These are phyloP conservation scores for Alentia gelatinosa DNA, from an alignment of 2,888 invertebrate species.

Conservation along the genomic window DNA sequence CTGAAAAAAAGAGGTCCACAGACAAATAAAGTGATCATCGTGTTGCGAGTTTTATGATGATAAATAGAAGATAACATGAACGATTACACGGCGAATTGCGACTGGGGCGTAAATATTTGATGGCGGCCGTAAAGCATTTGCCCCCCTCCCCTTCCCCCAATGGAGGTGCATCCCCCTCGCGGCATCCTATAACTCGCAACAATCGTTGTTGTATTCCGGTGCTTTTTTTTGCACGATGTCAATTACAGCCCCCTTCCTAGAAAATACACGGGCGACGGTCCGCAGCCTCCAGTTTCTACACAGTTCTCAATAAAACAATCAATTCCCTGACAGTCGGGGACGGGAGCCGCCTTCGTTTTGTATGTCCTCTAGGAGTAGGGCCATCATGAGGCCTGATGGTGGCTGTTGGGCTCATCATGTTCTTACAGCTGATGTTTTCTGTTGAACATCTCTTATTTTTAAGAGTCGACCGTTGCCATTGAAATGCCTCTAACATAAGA, in stretches of 20 bases:
- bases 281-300: not conserved
- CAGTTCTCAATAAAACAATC: conserved; percentile 25
- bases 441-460: too few relatives aligned
- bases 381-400: too few relatives aligned
- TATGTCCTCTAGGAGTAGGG: not conserved
- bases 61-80: conserved; percentile 45
- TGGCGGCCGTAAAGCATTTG: not conserved
- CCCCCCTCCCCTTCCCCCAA: not conserved
- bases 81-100: not conserved
- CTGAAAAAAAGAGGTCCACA: not conserved
- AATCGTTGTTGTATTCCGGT: not conserved
- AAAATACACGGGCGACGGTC: not conserved
- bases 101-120: conserved; percentile 26
- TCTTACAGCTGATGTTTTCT: too few relatives aligned
- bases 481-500: too few relatives aligned
- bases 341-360: not conserved
- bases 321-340: not conserved
- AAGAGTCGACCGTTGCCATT: too few relatives aligned
- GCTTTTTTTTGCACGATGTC: conserved; percentile 10
- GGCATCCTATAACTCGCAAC: not conserved
- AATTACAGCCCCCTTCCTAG: conserved; percentile 12
- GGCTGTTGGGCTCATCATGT: too few relatives aligned
- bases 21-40: conserved; percentile 47
- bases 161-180: not conserved
- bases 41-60: conserved; percentile 20